These are phyloP conservation scores for Pantherophis vulpinus DNA, from an alignment of 2,797 vertebrate genomes.

Conservation along the genomic window DNA sequence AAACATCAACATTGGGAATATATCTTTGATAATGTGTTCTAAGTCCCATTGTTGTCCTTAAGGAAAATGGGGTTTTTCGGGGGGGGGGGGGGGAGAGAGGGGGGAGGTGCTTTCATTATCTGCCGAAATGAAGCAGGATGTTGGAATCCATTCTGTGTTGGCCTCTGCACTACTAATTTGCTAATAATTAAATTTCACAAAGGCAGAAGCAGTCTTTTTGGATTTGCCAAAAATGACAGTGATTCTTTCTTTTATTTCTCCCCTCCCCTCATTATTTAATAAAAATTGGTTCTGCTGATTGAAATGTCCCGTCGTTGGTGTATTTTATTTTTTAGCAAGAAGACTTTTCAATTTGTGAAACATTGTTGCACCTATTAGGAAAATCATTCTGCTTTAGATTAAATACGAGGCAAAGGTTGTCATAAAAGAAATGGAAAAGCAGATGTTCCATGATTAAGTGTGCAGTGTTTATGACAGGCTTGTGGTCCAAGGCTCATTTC, in stretches of 20 bases:
- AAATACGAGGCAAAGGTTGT: slow-evolving; percentile 56
- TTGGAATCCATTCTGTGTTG: slow-evolving; percentile 28
- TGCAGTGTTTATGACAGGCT: slow-evolving; percentile 66
- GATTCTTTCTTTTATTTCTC: background rate
- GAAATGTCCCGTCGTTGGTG: slow-evolving; percentile 52
- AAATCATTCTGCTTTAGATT: slow-evolving; percentile 49
- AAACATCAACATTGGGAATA: background rate
- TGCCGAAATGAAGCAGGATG: slow-evolving; percentile 19
- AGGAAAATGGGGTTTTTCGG: background rate
- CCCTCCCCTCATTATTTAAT: background rate
- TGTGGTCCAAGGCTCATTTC: slow-evolving; percentile 58
- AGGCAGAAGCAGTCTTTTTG: slow-evolving; percentile 41
- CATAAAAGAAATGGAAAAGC: slow-evolving; percentile 63
- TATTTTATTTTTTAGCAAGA: slow-evolving; percentile 58
- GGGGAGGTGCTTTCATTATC: background rate
- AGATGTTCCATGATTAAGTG: slow-evolving; percentile 64
- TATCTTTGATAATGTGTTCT: background rate
- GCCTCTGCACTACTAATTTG: slow-evolving; percentile 40
- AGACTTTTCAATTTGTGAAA: slow-evolving; percentile 61
- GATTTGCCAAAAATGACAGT: slow-evolving; percentile 40
- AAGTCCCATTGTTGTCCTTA: background rate
- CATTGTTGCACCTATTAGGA: slow-evolving; percentile 57
- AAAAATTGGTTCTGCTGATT: slow-evolving; percentile 50
- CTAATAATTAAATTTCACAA: slow-evolving; percentile 56
- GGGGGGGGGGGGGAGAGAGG: accelerated